phyloP scores from a whole-genome alignment of 2,888 invertebrate genomes.

The Norana najaformis region DNA sequence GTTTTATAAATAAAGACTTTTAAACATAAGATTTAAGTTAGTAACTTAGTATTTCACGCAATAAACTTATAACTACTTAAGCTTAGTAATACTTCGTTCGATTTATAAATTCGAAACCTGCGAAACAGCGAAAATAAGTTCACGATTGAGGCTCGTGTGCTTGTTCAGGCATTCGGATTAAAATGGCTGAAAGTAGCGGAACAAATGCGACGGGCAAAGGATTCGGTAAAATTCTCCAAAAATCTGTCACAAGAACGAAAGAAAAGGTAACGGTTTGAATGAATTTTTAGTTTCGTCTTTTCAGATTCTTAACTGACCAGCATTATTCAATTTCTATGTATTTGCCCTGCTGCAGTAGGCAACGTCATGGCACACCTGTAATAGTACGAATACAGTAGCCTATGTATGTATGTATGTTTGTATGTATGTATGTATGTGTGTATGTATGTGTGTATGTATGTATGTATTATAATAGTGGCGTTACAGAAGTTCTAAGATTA shows the following conservation, averaged over 20 bases:
- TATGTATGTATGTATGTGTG: neutral
- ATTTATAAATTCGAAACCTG: neutral
- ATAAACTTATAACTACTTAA: neutral
- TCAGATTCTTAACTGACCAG: neutral
- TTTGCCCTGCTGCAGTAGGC: neutral
- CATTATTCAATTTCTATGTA: no score
- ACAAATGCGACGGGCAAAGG: constrained; percentile 25
- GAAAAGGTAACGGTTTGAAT: constrained; percentile 42
- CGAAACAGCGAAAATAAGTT: neutral
- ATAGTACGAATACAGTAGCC: neutral
- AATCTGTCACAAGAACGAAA: constrained; percentile 43
- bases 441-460: neutral
- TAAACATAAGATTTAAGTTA: neutral
- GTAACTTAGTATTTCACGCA: neutral
- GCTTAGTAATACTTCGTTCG: neutral
- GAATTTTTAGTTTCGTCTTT: neutral
- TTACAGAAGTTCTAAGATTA: no score
- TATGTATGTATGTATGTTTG: neutral
- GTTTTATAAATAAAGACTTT: no score
- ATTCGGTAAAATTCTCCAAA: constrained; percentile 43
- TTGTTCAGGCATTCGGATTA: neutral
- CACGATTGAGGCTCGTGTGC: neutral
- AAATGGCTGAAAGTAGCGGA: constrained; percentile 24
- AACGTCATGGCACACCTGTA: neutral
- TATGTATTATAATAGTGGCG: no score